Conservation (phyloP, 2,797 vertebrate species). For the Ptychadena robeensis region DNA sequence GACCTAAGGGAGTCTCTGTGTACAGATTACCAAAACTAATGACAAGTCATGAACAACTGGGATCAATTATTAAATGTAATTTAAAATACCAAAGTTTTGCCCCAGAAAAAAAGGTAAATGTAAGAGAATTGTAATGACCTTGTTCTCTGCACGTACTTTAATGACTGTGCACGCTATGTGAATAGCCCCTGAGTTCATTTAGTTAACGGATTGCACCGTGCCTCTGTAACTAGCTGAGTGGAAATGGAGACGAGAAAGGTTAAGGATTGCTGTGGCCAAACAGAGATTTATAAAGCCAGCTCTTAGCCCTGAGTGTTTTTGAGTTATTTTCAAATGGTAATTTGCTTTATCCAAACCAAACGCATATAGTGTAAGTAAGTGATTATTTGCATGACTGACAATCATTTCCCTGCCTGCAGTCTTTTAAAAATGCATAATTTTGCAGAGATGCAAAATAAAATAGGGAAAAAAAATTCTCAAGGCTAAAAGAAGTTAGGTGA, state of each 20-base stretch:
- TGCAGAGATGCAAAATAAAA: conserved; percentile 86
- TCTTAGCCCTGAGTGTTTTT: conserved; percentile 92
- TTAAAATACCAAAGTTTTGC: not conserved
- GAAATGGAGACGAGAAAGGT: conserved; percentile 72
- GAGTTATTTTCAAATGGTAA: conserved; percentile 98
- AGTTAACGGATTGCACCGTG: conserved; percentile 64
- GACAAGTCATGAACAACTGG: no score
- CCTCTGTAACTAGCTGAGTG: conserved; percentile 69
- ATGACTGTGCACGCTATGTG: conserved; percentile 63
- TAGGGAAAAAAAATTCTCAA: conserved; percentile 78
- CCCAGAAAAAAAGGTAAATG: not conserved
- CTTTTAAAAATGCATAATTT: conserved; percentile 90
- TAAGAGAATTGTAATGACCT: not conserved
- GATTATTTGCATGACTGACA: conserved; percentile 98
- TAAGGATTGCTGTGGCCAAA: conserved; percentile 80
- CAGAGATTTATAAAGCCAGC: conserved; percentile 85
- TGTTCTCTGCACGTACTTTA: not conserved
- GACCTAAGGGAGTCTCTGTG: no score
- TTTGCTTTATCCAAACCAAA: conserved; percentile 95
- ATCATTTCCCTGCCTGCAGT: conserved; percentile 89
- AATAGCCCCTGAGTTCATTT: conserved; percentile 67
- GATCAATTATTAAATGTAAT: no score
- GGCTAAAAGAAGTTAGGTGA: conserved; percentile 72
- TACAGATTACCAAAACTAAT: no score
- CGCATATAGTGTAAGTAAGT: conserved; percentile 96